These are phyloP conservation scores for Eleginops maclovinus DNA, from an alignment of 2,113 vertebrate genomes.

Conservation along the genomic window DNA sequence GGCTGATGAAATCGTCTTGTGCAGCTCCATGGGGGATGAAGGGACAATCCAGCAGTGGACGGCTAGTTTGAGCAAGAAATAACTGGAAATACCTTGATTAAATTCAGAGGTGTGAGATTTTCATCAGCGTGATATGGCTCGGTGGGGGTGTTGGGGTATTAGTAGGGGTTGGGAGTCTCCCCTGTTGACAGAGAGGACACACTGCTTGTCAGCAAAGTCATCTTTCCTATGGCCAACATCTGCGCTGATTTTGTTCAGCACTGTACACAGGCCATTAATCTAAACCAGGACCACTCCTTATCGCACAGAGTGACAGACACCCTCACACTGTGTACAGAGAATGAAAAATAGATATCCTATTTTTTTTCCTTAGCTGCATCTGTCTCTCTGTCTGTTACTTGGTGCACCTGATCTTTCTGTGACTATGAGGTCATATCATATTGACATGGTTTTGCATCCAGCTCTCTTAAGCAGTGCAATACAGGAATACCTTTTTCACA, in stretches of 20 bases:
- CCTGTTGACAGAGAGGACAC: constrained; percentile 73
- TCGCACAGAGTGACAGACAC: constrained; percentile 64
- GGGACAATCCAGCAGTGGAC: constrained; percentile 21
- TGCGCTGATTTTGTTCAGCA: constrained; percentile 62
- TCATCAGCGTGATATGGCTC: constrained; percentile 67
- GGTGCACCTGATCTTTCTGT: constrained; percentile 8
- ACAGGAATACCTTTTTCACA: constrained; percentile 38
- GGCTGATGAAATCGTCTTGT: constrained; percentile 43
- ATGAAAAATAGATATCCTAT: constrained; percentile 67
- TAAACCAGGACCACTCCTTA: constrained; percentile 67
- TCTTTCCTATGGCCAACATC: constrained; percentile 71
- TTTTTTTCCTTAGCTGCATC: constrained; percentile 25
- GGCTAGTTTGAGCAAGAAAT: constrained; percentile 51
- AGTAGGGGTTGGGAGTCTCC: constrained; percentile 50
- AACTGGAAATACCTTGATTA: constrained; percentile 70
- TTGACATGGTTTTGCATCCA: constrained; percentile 35
- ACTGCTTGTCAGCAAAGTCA: constrained; percentile 83
- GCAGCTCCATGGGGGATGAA: constrained; percentile 34
- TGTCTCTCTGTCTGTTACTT: constrained; percentile 50
- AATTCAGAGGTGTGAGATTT: constrained; percentile 74
- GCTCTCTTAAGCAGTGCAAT: constrained; percentile 26
- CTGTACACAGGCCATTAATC: constrained; percentile 79
- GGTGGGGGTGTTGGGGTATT: constrained; percentile 57
- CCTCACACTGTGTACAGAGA: constrained; percentile 51
- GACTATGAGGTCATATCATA: constrained; percentile 56